Evolutionary conservation across 2,888 invertebrate genomes (phyloP), one percentile per base, ranked within the genome.

Genomic region (Lithophane socia): DNA sequence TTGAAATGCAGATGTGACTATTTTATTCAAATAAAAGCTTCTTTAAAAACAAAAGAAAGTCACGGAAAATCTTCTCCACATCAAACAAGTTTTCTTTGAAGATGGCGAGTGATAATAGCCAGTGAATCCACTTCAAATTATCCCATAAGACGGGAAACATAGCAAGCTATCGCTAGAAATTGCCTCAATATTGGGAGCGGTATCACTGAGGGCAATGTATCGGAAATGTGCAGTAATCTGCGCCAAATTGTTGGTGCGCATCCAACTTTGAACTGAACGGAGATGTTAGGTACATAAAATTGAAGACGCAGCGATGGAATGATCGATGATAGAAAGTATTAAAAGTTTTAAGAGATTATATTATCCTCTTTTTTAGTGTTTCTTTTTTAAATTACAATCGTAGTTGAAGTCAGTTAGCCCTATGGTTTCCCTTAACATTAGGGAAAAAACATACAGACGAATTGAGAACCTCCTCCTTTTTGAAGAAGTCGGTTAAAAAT

Each of bases 211-310:
- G 18, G 75, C 80, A 80, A 79, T 75, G 66, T 77, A 79, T 82
- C 42, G 78, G 76, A 75, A 84, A 72, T 67, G 73, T 85, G 65
- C 73, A 79, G 77, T 73, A 86, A 77, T 80, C 71, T 85, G 16
- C 67, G 58, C 69, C 69, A 80, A 72, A 87, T 78, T 75, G 73
- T 77, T 71, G 56, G 29, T 84, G 79, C 18, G 54, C 70, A 72
- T 54, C 69, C 61, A 76, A 77, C 68, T 71, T 70, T 78, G 44
- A 73, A 80, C 56, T 61, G 8, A 78, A 37, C 37, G 47, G 9
- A 1, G 64, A 71, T 68, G 47, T 65, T 61, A 24, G 1, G 18
- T 37, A 37, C 47, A 44, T 65, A 47, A 71, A 21, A 72, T 61
- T 56, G 18, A n/a, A 44, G 29, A 54, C 44, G 66, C 24, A 18